phyloP scores from a whole-genome alignment of 2,888 invertebrate genomes.

The Julus scanicus region DNA sequence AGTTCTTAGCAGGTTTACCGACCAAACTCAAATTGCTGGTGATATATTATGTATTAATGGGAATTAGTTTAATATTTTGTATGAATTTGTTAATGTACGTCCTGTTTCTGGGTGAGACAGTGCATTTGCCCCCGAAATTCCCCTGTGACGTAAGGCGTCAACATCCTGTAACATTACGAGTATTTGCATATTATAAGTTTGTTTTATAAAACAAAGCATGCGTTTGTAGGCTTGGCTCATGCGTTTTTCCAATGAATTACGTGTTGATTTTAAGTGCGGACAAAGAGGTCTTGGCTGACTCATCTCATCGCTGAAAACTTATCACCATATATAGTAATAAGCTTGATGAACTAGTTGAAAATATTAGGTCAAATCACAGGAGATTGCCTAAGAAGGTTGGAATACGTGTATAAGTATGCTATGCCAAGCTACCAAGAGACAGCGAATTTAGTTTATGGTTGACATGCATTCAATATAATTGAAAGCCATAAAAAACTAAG shows the following conservation, averaged over 20 bases:
- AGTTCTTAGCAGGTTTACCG: background rate
- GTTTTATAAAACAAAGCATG: background rate
- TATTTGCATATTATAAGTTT: background rate
- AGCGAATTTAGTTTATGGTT: no score
- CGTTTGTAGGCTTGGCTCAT: background rate
- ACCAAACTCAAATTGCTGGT: background rate
- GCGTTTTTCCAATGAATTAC: background rate
- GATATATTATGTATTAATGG: background rate
- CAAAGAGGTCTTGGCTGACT: constrained; percentile 40
- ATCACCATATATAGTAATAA: constrained; percentile 30
- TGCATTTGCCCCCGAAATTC: background rate
- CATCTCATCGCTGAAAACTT: background rate
- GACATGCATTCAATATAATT: background rate
- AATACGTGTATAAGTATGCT: background rate
- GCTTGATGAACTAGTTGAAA: constrained; percentile 23
- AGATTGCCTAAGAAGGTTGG: background rate
- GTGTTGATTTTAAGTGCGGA: background rate
- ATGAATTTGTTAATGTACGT: background rate
- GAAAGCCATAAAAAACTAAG: background rate
- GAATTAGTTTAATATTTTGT: background rate
- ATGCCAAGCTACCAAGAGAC: background rate
- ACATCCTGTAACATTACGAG: background rate
- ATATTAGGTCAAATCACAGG: constrained; percentile 31
- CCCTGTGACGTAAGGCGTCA: constrained; percentile 5
- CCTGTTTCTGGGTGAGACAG: background rate